Conservation (phyloP, 2,888 invertebrate genomes). For the Patella caerulea region DNA sequence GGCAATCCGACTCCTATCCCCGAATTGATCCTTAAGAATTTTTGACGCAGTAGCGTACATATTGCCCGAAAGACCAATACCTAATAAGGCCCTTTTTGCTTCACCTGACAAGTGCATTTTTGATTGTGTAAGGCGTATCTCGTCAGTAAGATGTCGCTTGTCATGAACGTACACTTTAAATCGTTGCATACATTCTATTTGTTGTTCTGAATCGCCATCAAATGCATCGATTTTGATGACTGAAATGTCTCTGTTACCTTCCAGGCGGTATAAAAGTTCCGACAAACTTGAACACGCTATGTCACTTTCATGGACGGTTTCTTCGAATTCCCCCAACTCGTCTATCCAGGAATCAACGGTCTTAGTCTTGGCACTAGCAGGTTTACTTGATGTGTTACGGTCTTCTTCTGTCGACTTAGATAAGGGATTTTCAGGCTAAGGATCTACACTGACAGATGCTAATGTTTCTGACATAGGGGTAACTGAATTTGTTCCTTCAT, state of each 20-base stretch:
- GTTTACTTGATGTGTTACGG: too few relatives aligned
- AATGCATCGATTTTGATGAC: not conserved
- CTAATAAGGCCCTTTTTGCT: conserved; percentile 16
- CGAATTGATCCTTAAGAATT: conserved; percentile 25
- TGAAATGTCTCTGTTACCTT: conserved; percentile 1
- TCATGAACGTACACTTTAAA: conserved; percentile 26
- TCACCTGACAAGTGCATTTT: conserved; percentile 18
- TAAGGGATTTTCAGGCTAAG: too few relatives aligned
- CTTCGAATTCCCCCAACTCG: conserved; percentile 6
- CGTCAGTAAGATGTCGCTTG: conserved; percentile 19
- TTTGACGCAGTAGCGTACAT: conserved; percentile 25
- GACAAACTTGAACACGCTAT: not conserved
- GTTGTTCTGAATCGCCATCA: not conserved
- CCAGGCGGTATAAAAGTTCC: not conserved
- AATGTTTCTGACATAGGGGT: too few relatives aligned
- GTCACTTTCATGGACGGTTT: not conserved
- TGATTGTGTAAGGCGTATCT: conserved; percentile 20
- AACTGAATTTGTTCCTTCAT: too few relatives aligned
- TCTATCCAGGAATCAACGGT: conserved; percentile 18
- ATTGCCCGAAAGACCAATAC: conserved; percentile 14
- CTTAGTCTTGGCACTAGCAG: not conserved
- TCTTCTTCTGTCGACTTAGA: too few relatives aligned
- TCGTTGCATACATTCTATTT: not conserved
- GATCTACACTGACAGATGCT: too few relatives aligned
- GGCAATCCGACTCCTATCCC: conserved; percentile 18